A percentile compares a stretch with the other conserved stretches of the same genome.
Conservation (phyloP, 2,113 vertebrate genomes). For the Tursiops truncatus region DNA sequence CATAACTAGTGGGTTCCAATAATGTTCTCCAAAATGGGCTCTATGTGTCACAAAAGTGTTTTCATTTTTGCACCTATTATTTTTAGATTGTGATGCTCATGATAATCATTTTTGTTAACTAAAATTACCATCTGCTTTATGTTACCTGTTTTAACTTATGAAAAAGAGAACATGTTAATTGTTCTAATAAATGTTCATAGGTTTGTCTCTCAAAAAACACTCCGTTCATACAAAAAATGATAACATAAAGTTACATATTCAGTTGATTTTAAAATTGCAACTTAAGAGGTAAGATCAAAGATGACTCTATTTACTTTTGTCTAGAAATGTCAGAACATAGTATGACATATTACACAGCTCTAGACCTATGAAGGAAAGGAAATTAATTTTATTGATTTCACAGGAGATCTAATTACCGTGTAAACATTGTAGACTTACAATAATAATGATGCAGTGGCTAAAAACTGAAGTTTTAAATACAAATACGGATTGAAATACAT, state of each 20-base stretch:
- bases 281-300: constrained; percentile 6
- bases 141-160: constrained; percentile 56
- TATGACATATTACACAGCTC: not conserved
- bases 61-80: constrained; percentile 52
- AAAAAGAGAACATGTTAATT: constrained; percentile 72
- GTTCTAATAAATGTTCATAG: constrained; percentile 46
- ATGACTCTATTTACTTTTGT: not conserved
- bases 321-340: not conserved
- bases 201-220: constrained; percentile 16
- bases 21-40: not conserved
- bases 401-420: not conserved
- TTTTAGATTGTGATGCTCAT: constrained; percentile 60
- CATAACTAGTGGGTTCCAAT: constrained; percentile 55
- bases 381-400: not conserved
- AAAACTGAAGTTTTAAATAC: not conserved
- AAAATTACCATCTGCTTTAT: constrained; percentile 73
- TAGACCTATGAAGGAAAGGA: not conserved
- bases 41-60: constrained; percentile 57
- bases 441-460: not conserved
- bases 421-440: not conserved
- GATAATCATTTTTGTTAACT: constrained; percentile 75
- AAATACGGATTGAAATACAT: not conserved
- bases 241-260: constrained; percentile 23
- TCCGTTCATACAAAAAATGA: constrained; percentile 41
- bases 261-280: constrained; percentile 40